Evolutionary conservation across 2,797 vertebrate species (phyloP).

Genomic region (Microctenopoma stevenorrisi): DNA sequence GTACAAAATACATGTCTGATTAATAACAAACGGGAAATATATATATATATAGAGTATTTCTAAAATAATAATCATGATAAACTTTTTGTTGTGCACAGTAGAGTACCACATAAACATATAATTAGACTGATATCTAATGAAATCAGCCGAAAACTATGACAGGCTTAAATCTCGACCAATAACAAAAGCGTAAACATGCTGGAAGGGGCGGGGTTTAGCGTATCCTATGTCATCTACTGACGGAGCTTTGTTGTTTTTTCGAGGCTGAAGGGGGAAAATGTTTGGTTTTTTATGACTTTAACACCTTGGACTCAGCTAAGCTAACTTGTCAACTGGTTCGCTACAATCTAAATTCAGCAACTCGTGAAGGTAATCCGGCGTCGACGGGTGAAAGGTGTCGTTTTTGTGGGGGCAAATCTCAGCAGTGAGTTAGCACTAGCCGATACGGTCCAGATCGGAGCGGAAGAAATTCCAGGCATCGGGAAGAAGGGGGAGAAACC

Average conservation of each 20-base stretch:
- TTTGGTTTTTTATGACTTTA: background rate
- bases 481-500: slow-evolving; percentile 64
- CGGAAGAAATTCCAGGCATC: slow-evolving; percentile 76
- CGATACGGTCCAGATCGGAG: slow-evolving; percentile 67
- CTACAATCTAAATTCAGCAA: background rate
- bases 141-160: slow-evolving; percentile 49
- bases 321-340: background rate
- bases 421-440: slow-evolving; percentile 56
- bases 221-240: slow-evolving; percentile 70
- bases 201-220: slow-evolving; percentile 60
- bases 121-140: slow-evolving; percentile 47
- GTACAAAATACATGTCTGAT: no score
- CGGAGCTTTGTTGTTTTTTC: slow-evolving; percentile 82
- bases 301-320: background rate
- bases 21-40: no score
- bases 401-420: slow-evolving; percentile 26
- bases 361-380: background rate
- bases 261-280: slow-evolving; percentile 45
- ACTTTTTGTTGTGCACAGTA: slow-evolving; percentile 1
- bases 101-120: slow-evolving; percentile 23
- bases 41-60: no score
- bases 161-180: slow-evolving; percentile 63
- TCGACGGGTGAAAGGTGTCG: slow-evolving; percentile 11
- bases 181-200: slow-evolving; percentile 51
- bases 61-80: no score